These are phyloP conservation scores for Polietes domitor DNA, from an alignment of 2,888 invertebrate genomes.

Conservation along the genomic window DNA sequence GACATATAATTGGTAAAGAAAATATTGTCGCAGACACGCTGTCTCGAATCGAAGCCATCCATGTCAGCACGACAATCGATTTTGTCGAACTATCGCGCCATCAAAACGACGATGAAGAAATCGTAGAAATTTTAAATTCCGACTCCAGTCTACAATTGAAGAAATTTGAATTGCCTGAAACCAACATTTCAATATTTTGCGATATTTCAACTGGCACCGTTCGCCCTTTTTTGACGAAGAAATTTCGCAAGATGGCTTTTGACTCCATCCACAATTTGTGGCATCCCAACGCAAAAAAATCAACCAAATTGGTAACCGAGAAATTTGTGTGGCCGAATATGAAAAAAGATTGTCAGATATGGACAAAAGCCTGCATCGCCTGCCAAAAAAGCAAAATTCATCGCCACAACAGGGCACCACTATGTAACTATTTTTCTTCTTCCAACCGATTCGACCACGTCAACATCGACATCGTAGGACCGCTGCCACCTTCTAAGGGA, in stretches of 20 bases:
- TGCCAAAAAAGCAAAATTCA: conserved; percentile 50
- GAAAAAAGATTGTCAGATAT: conserved; percentile 21
- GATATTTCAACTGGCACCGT: no score
- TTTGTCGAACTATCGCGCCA: no score
- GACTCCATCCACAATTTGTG: conserved; percentile 37
- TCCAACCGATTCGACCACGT: conserved; percentile 52
- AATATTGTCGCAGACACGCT: no score
- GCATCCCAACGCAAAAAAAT: conserved; percentile 38
- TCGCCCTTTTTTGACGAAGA: conserved; percentile 42
- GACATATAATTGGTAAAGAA: no score
- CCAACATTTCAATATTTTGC: no score
- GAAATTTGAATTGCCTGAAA: conserved; percentile 11
- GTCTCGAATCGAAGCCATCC: no score
- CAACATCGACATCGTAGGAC: conserved; percentile 31
- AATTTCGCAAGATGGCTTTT: conserved; percentile 26
- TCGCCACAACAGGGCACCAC: conserved; percentile 40
- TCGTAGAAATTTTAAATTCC: no score
- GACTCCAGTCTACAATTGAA: no score
- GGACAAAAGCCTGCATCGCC: conserved; percentile 25
- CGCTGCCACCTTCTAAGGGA: conserved; percentile 9
- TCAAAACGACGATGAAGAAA: no score
- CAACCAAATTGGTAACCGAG: conserved; percentile 28
- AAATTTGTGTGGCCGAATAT: conserved; percentile 51
- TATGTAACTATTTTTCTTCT: not conserved
- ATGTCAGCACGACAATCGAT: no score